A percentile compares a stretch with the other conserved stretches of the same genome.
These are phyloP conservation scores for Odocoileus hemionus DNA, from an alignment of 2,113 vertebrate genomes.

Conservation along the genomic window DNA sequence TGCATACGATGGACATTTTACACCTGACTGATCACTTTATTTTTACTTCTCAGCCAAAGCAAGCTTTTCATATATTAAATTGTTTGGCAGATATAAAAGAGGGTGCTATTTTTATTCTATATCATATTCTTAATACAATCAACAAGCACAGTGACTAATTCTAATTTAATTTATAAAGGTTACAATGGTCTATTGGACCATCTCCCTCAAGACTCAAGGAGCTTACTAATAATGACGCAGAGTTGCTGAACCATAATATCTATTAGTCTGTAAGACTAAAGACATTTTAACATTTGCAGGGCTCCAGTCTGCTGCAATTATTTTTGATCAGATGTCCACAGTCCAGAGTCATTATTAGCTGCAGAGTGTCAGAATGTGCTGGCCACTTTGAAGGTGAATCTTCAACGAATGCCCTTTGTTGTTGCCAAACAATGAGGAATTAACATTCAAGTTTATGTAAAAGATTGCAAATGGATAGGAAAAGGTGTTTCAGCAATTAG, in stretches of 20 bases:
- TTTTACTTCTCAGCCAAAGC: neutral
- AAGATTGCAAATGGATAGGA: neutral
- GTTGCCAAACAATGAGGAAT: slow-evolving; percentile 46
- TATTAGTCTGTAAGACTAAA: slow-evolving; percentile 28
- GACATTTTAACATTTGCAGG: slow-evolving; percentile 41
- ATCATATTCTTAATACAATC: neutral
- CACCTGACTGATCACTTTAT: neutral
- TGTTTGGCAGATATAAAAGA: neutral
- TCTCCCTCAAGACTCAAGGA: slow-evolving; percentile 43
- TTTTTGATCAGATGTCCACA: slow-evolving; percentile 43
- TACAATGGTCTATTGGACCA: neutral
- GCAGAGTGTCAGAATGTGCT: neutral
- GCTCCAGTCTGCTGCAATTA: slow-evolving; percentile 28
- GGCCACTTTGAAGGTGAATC: slow-evolving; percentile 42
- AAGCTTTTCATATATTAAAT: slow-evolving; percentile 26
- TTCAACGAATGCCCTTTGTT: slow-evolving; percentile 24
- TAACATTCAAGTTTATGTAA: slow-evolving; percentile 13
- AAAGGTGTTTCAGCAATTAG: slow-evolving; percentile 32
- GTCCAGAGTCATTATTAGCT: slow-evolving; percentile 22
- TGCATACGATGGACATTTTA: neutral
- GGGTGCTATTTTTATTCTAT: neutral
- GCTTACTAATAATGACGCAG: slow-evolving; percentile 31
- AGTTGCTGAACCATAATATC: slow-evolving; percentile 22
- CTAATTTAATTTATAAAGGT: slow-evolving; percentile 50
- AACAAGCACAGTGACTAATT: slow-evolving; percentile 31